phyloP scores from a whole-genome alignment of 2,113 vertebrate species.

The Platichthys stellatus region DNA sequence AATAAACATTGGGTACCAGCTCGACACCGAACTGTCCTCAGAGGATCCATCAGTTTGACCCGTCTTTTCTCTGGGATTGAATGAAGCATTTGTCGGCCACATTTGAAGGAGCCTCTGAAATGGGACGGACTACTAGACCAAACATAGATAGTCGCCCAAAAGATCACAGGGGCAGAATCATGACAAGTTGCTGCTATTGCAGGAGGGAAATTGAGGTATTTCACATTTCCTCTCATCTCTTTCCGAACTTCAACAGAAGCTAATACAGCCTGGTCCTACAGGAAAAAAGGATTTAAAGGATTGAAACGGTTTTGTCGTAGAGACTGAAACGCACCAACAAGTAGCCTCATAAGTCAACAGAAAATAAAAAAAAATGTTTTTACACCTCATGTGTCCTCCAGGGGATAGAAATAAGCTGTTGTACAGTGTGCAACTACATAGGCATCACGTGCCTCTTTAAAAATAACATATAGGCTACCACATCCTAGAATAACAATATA shows the following conservation, averaged over 20 bases:
- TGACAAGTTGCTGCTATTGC: not conserved
- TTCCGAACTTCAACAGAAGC: not conserved
- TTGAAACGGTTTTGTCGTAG: not conserved
- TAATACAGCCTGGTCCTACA: not conserved
- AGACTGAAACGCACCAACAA: not conserved
- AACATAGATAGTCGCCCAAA: too few species aligned
- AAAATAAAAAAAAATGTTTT: not conserved
- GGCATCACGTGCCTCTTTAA: not conserved
- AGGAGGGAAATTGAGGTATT: slow-evolving; percentile 6
- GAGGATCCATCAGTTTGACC: too few species aligned
- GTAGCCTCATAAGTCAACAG: not conserved
- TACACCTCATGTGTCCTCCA: not conserved
- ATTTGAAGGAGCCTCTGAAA: too few species aligned
- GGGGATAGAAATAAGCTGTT: not conserved
- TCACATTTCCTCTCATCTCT: not conserved
- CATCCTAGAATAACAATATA: not conserved
- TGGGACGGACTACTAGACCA: too few species aligned
- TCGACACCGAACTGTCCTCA: too few species aligned
- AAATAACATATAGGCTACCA: not conserved
- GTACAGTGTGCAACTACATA: too few species aligned
- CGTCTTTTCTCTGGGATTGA: too few species aligned
- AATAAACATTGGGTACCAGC: too few species aligned
- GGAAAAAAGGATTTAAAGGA: not conserved
- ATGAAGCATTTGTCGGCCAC: too few species aligned
- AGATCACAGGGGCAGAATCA: too few species aligned